These are phyloP conservation scores for Caerostris extrusa DNA, from an alignment of 1,140 invertebrate genomes.

Conservation along the genomic window DNA sequence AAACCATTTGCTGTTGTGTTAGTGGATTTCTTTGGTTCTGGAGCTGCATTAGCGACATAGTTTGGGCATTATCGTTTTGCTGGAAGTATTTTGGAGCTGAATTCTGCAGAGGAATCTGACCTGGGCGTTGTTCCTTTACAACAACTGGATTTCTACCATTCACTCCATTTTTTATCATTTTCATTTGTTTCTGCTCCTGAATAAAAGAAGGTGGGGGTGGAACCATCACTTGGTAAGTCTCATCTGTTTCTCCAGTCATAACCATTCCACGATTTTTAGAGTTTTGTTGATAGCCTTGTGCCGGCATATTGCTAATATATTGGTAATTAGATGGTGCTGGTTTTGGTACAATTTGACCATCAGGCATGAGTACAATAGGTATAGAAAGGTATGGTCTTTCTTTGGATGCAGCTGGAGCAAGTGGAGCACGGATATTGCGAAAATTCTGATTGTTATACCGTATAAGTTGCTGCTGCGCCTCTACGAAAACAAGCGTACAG, in stretches of 20 bases:
- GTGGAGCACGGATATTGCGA: background rate
- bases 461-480: background rate
- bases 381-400: slow-evolving; percentile 57
- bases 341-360: slow-evolving; percentile 53
- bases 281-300: background rate
- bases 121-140: background rate
- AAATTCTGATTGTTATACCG: background rate
- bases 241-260: background rate
- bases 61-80: background rate
- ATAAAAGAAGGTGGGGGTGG: background rate
- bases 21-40: slow-evolving; percentile 4
- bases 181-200: background rate
- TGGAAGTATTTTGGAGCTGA: background rate
- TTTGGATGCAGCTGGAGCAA: slow-evolving; percentile 46
- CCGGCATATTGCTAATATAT: background rate
- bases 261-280: background rate
- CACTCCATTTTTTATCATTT: background rate
- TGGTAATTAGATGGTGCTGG: slow-evolving; percentile 28
- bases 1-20: background rate
- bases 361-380: slow-evolving; percentile 65
- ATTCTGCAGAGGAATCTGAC: background rate
- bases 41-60: background rate
- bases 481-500: background rate
- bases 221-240: slow-evolving; percentile 38
- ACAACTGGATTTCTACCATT: background rate